A percentile compares a stretch with the other conserved stretches of the same genome.
phyloP scores from a whole-genome alignment of 2,888 invertebrate genomes.

The Azorinus chamasolen region DNA sequence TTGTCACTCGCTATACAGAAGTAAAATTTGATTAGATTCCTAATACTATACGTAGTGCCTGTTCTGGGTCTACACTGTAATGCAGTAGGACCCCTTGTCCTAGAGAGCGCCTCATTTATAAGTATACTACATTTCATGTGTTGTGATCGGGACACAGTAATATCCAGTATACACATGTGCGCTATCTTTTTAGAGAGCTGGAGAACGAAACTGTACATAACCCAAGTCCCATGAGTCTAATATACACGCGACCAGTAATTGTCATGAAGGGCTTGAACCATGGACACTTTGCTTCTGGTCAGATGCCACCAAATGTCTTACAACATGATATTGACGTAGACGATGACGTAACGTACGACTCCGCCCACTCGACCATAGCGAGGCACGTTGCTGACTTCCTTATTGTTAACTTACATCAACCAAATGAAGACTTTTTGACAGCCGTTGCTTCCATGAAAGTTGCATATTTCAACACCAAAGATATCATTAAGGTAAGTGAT shows the following conservation, averaged over 20 bases:
- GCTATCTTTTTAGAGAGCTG: slow-evolving; percentile 33
- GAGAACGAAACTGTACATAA: slow-evolving; percentile 39
- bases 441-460: slow-evolving; percentile 31
- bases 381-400: slow-evolving; percentile 65
- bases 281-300: slow-evolving; percentile 73
- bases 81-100: too few relatives aligned
- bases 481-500: slow-evolving; percentile 33
- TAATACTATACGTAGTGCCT: too few relatives aligned
- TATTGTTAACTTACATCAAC: slow-evolving; percentile 43
- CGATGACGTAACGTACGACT: slow-evolving; percentile 62
- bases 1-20: too few relatives aligned
- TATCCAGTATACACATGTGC: too few relatives aligned
- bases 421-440: slow-evolving; percentile 23
- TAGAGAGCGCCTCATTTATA: too few relatives aligned
- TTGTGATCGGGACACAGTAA: too few relatives aligned
- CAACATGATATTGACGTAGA: slow-evolving; percentile 64
- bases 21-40: too few relatives aligned
- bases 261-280: slow-evolving; percentile 72
- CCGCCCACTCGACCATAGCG: slow-evolving; percentile 67
- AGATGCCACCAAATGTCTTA: slow-evolving; percentile 69
- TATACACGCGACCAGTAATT: slow-evolving; percentile 71
- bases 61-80: too few relatives aligned
- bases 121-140: too few relatives aligned
- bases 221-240: slow-evolving; percentile 27
- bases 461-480: slow-evolving; percentile 34